Evolutionary conservation across 2,888 invertebrate species (phyloP).

Genomic region (Trissonchulus sp.): DNA sequence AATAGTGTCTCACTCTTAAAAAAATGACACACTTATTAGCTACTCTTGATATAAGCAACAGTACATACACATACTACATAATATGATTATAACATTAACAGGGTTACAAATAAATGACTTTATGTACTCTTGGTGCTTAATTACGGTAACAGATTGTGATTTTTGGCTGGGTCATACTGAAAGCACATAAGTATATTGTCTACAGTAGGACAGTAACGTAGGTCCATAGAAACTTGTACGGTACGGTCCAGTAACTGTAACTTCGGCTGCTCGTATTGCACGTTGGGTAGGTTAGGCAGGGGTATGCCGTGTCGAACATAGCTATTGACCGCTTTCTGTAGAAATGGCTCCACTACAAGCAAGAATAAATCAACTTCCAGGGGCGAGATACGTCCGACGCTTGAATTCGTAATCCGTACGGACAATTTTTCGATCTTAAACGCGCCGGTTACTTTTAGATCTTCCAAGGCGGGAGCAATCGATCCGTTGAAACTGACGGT

Average conservation of each 20-base stretch:
- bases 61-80: too few species aligned
- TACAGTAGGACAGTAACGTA: not conserved
- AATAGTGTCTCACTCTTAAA: too few species aligned
- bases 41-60: too few species aligned
- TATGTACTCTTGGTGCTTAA: too few species aligned
- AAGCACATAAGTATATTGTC: not conserved
- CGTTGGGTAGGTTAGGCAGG: not conserved
- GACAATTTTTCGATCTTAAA: not conserved
- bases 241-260: not conserved
- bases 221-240: not conserved
- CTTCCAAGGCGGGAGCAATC: not conserved
- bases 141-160: too few species aligned
- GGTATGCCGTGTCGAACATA: not conserved
- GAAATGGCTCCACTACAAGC: not conserved
- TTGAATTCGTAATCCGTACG: not conserved
- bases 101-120: too few species aligned
- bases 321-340: not conserved
- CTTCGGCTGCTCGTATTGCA: not conserved
- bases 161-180: too few species aligned
- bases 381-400: not conserved
- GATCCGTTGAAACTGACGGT: not conserved
- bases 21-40: too few species aligned
- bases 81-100: too few species aligned
- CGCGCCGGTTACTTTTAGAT: not conserved
- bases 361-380: constrained; percentile 2